Percentiles rank a stretch among this genome's conserved stretches.
phyloP scores from a whole-genome alignment of 1,140 invertebrate genomes.

The Cydia fagiglandana region DNA sequence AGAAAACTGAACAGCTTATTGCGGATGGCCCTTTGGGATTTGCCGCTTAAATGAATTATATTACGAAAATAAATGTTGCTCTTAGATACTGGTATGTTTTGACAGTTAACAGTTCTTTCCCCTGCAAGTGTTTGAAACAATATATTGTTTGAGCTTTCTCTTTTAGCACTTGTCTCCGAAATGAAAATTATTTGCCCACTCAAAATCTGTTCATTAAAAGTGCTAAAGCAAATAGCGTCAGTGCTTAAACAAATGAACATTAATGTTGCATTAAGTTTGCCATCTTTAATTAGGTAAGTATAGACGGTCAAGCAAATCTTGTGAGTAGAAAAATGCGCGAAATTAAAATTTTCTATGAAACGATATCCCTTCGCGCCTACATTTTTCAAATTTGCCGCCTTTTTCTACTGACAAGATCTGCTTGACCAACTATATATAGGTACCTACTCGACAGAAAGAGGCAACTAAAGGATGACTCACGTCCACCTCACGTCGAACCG shows the following conservation, averaged over 20 bases:
- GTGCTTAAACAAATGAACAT: neutral
- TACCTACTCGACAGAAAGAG: too few species aligned
- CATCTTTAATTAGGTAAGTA: too few species aligned
- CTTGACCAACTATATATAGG: too few species aligned
- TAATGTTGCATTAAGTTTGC: neutral
- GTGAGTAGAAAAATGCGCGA: too few species aligned
- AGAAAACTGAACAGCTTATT: neutral
- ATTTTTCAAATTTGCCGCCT: too few species aligned
- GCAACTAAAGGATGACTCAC: too few species aligned
- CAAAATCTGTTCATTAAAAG: neutral
- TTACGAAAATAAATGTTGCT: neutral
- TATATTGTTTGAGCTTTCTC: neutral
- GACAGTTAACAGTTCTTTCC: neutral
- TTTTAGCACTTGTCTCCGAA: slow-evolving; percentile 12
- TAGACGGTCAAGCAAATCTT: too few species aligned
- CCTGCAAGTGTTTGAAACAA: neutral
- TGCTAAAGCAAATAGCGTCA: neutral
- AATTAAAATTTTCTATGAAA: too few species aligned
- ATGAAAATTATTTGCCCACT: neutral
- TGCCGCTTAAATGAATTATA: neutral
- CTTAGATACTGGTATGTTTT: neutral
- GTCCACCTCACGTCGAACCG: too few species aligned
- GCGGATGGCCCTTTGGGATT: neutral
- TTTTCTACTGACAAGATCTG: too few species aligned
- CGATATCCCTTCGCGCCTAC: too few species aligned